Base-by-base conservation (phyloP, 1,140 invertebrate species). In the Bombyx mandarina region DNA sequence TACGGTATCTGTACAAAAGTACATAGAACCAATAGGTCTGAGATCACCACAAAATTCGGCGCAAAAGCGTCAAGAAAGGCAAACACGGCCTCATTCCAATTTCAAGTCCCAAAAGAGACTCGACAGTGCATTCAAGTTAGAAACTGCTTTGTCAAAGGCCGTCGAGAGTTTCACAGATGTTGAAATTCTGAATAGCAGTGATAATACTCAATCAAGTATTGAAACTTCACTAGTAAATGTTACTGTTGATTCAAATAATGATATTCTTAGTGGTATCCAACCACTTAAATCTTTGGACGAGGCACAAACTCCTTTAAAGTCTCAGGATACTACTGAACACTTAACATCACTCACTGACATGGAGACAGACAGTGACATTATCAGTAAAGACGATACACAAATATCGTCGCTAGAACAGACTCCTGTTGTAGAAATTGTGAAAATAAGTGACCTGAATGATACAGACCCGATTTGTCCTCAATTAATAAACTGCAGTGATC, bases 1-100 rank as follows among this genome's bases (percentile, higher is more conserved):
- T 7, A 83, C 80, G 3, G 65, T 86, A 42, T 77, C 74, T 45
- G 82, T 89, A 6, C 79, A 88, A 53, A 89, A 89, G 64, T 89
- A 89, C 54, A 87, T 89, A 51, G 84, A 86, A 54, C 72, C 77
- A 4, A 44, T 53, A 52, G 71, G 70, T 9, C 45, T 76, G 8
- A 62, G 75, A 26, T 85, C 82, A 6, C 84, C 82, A 8, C 78
- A 80, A 59, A 76, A 72, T 56, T 82, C 79, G n/a, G 63, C 62
- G 4, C 49, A 61, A 2, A 85, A 84, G 71, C 75, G 74, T 6
- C 67, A 66, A 53, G 80, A 86, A 45, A 66, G 78, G 54, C 75
- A 72, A 53, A 10, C 66, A 18, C 71, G 74, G 5, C 59, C 66
- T 9, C 75, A 76, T 45, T 35, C 59, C n/a, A 50, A 61, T 26